Conservation (phyloP, 2,113 vertebrate genomes). For the Galemys pyrenaicus region DNA sequence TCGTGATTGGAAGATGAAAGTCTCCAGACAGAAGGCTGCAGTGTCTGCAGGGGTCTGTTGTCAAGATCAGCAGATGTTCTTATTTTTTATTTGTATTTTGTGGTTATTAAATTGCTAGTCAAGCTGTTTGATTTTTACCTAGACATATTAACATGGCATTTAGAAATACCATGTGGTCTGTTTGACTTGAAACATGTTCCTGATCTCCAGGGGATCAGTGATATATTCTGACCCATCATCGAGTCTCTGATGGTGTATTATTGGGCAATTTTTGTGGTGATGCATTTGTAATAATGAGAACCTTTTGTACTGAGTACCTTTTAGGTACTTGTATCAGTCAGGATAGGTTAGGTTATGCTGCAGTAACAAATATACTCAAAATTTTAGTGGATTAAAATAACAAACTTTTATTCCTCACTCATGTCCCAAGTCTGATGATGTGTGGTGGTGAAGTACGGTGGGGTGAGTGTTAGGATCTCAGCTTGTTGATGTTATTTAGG, state of each 20-base stretch:
- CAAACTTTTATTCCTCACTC: background rate
- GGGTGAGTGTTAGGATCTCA: background rate
- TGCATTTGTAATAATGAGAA: background rate
- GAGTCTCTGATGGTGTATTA: background rate
- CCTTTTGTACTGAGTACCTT: background rate
- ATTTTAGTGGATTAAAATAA: background rate
- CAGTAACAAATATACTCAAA: background rate
- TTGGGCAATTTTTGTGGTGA: background rate
- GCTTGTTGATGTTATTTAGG: no score
- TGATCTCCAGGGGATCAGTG: background rate
- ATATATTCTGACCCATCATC: background rate
- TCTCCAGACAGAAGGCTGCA: background rate
- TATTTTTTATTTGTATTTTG: background rate
- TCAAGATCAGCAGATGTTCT: background rate
- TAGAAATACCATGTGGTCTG: background rate
- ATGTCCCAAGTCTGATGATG: background rate
- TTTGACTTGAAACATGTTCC: background rate
- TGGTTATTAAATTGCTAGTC: background rate
- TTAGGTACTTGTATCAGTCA: background rate
- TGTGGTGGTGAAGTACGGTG: background rate
- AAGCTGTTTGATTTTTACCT: background rate
- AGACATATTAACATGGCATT: background rate
- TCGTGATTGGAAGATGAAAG: background rate
- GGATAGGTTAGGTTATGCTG: background rate
- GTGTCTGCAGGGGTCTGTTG: background rate